Evolutionary conservation across 2,797 vertebrate species (phyloP), one percentile per base, ranked within the genome.

Genomic region (Poecilia velifera): DNA sequence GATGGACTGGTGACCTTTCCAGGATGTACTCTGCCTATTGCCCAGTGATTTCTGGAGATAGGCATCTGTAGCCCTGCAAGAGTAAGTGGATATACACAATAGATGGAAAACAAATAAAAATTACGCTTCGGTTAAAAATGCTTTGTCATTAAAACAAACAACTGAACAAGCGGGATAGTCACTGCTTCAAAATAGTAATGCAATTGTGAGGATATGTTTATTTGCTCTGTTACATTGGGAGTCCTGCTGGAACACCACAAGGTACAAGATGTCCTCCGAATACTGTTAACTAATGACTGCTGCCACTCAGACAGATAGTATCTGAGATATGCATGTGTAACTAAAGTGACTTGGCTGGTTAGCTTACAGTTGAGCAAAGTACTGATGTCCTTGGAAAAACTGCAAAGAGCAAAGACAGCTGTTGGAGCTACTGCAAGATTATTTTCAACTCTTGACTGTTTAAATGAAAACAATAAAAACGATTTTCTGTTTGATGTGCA

Each of bases 1-100:
- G n/a, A 59, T 59, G 55, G n/a, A 59, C 55, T 59, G 55, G 55
- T 59, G 25, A 59, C 55, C n/a, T 59, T 57, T 28, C 55, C 55
- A 57, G 55, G 10, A 3, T 57, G 9, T n/a, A 28, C 22, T 4
- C 10, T 12, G 3, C 9, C 53, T 55, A 9, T 55, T n/a, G 53
- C 53, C 25, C 22, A 25, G 22, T 25, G 55, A 53, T 20, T 20
- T 20, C 16, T 53, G 51, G 20, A 53, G 2, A 57, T 28, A 10
- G 25, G 53, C 53, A 57, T 10, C 10, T 4, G 25, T n/a, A n/a
- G 57, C n/a, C 12, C 57, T 59, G 28, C 31, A 34, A 62, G 28
- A 14, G 14, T 62, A 34, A 34, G 57, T 16, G 13, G 57, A 14
- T 62, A 57, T 28, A 34, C 12, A 62, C 4, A 18, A 62, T 16